Evolutionary conservation across 1,140 invertebrate genomes (phyloP), one percentile per base, ranked within the genome.

Genomic region (Solenopsis invicta): DNA sequence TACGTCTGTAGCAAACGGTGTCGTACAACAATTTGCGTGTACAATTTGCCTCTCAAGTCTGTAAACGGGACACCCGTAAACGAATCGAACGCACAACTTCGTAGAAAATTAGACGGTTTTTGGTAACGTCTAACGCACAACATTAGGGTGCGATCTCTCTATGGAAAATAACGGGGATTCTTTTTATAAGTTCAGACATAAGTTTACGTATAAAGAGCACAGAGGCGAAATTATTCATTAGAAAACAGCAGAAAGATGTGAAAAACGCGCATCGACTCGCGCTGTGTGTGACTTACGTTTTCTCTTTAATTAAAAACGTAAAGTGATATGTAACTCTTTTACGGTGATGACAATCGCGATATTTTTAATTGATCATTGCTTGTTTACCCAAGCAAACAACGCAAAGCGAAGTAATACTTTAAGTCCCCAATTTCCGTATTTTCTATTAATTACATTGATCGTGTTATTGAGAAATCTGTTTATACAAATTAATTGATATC

Each of bases 311-410:
- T 48, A 34, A 78, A 66, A 78, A 80, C 4, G 9, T 50, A 41
- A 52, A 56, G 18, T n/a, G 34, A 59, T 16, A 29, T 21, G n/a
- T 16, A 48, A 48, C 21, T 24, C 12, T 45, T 48, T 74, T 21
- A 54, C 48, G 24, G 21, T 72, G 78, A 82, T 82, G 80, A 82
- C 67, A 82, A 82, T 82, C 67, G 80, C 52, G 41, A 48, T 48
- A 82, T 34, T 82, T 29, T 48, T 82, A 13, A 54, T 71, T 71
- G 48, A n/a, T 5, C 13, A 34, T 54, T 59, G 24, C 18, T 72
- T 52, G 18, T n/a, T n/a, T 56, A 41, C 8, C 16, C 75, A 29
- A 37, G 61, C 29, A 66, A 71, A 1, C 45, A 54, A 75, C 37
- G 37, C 41, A 48, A 21, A 59, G 78, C 29, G 2, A 72, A 61